Base-by-base conservation (phyloP, 2,113 vertebrate genomes). In the Steatornis caripensis region DNA sequence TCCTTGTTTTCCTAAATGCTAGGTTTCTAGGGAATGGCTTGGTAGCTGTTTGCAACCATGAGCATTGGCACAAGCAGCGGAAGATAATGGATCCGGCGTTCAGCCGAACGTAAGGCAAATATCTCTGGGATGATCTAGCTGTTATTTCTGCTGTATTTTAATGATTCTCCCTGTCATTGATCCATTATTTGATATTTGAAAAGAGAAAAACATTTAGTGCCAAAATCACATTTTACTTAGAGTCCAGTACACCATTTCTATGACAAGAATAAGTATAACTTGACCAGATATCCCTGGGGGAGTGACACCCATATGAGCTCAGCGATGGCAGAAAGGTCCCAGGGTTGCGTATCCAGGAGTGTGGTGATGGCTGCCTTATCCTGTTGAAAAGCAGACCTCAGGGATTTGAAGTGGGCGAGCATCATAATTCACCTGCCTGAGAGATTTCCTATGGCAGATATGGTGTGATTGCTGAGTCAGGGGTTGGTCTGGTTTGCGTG, bases 61-160 rank as follows among this genome's bases (percentile, higher is more conserved):
- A 99, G 13, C 92, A 93, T 11, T 99, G 99, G 99, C 98, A 97
- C 92, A 99, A 98, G 78, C 99, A 99, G 90, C 97, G 99, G 12
- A 97, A 97, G 22, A 98, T 99, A 85, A 99, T 99, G 98, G 99
- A 99, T 89, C 98, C 99, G 14, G 99, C 99, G 7, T 99, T 99
- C 88, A 99, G 98, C 95, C 98, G 98, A 87, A 95, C 95, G 99
- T 99, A 96, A 98, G 98, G 68, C 46, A 84, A 5, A 64, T 54
- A 22, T 39, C 30, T 48, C 36, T 69, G 60, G 14, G 36, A 60
- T 65, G 11, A 37, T 6, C 51, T 79, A 17, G 18, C 37, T 70
- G 24, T 69, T 72, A 13, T 16, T 75, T 92, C 43, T 71, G 5
- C 61, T 82, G 29, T 74, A 13, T 41, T 90, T 48, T 68, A 20